Base-by-base conservation (phyloP, 2,888 invertebrate genomes). In the Ormyrus labotus region DNA sequence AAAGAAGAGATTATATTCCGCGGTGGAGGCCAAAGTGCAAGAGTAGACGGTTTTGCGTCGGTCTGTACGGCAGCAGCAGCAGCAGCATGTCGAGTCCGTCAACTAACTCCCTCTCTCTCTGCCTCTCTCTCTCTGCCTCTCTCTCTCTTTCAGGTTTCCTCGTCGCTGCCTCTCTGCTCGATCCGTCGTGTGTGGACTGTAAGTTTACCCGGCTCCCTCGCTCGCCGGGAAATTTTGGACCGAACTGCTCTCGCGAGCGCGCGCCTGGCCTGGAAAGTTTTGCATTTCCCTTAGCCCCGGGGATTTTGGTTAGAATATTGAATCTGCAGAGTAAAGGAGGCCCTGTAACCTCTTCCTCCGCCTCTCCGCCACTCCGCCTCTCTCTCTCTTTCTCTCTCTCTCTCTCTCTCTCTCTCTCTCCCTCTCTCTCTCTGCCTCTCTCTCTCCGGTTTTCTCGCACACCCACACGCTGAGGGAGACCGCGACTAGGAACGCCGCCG, bases 301-400 rank as follows among this genome's bases (percentile, higher is more conserved):
- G 90, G 90, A 90, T 90, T 90, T 90, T 89, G 90, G 90, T 90
- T 90, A 88, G 90, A 90, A 90, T 90, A 90, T 90, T 90, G 90
- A 90, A 90, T 90, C 89, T 88, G 87, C 88, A 85, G 74, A 61
- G 77, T 67, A 82, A 81, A 83, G 81, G 89, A 88, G 88, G 88
- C 87, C 87, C 88, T 89, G 89, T 90, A 90, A 90, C 89, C 8
- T 60, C 8, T 34, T 6, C 60, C 45, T n/a, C 48, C 60, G 6
- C 68, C 10, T 47, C 45, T 45, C n/a, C 58, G 58, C 58, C 50
- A n/a, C 11, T 11, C 58, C 47, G 50, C 48, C 7, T 50, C 9
- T 61, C 78, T 13, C 48, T 55, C 34, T 72, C 60, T 5, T 19
- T 7, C 51, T 19, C 67, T 45, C 13, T 61, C 34, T 68, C 68